These are phyloP conservation scores for Sinonovacula constricta DNA, from an alignment of 1,140 invertebrate species.

Conservation along the genomic window DNA sequence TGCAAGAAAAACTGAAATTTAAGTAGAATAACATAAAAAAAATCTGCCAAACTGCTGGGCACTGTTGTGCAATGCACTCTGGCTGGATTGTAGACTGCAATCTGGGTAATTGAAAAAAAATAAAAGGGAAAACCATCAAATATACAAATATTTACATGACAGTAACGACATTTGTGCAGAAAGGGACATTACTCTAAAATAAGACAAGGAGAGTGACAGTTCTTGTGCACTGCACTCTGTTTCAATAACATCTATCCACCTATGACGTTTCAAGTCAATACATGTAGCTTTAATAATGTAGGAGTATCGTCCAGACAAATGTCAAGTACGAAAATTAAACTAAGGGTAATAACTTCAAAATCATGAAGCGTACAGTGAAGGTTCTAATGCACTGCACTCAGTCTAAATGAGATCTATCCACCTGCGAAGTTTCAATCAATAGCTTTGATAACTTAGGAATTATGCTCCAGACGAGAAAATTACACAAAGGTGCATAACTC, in stretches of 20 bases:
- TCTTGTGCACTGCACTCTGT: neutral
- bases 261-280: neutral
- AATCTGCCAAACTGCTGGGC: too few species aligned
- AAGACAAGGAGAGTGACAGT: neutral
- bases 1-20: too few species aligned
- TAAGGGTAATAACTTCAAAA: neutral
- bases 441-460: neutral
- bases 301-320: neutral
- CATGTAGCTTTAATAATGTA: neutral
- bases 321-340: too few species aligned
- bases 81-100: too few species aligned
- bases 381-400: neutral
- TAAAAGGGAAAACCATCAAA: too few species aligned
- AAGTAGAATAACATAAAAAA: too few species aligned
- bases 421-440: neutral
- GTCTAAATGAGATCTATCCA: neutral
- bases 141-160: too few species aligned
- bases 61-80: too few species aligned
- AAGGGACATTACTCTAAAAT: too few species aligned
- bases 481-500: too few species aligned
- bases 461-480: neutral
- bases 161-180: too few species aligned
- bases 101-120: too few species aligned
- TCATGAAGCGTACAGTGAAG: neutral
- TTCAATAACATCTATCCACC: neutral